Evolutionary conservation across 2,888 invertebrate genomes (phyloP).

Genomic region (Drosophila nr. medialis): DNA sequence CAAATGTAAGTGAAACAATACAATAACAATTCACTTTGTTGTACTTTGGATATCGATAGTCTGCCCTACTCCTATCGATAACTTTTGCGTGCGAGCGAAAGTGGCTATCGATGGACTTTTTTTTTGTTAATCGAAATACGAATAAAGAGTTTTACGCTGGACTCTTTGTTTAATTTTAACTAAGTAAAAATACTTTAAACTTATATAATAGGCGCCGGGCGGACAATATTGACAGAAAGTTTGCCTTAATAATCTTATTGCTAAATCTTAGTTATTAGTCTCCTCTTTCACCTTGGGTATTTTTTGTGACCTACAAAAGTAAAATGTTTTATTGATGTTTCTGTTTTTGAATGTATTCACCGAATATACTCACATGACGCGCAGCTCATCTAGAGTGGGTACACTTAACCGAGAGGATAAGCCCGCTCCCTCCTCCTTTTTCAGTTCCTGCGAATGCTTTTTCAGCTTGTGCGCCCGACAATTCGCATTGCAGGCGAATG

Average conservation of each 20-base stretch:
- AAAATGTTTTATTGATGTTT: not conserved
- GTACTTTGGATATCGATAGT: slow-evolving; percentile 30
- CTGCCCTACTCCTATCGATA: slow-evolving; percentile 15
- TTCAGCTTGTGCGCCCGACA: slow-evolving; percentile 84
- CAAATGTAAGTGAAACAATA: slow-evolving; percentile 21
- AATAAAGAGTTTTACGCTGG: not conserved
- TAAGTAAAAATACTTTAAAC: not conserved
- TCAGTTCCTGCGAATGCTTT: slow-evolving; percentile 81
- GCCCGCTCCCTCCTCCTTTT: slow-evolving; percentile 78
- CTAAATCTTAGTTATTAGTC: not conserved
- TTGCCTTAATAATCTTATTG: not conserved
- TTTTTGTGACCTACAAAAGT: slow-evolving; percentile 45
- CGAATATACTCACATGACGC: slow-evolving; percentile 73
- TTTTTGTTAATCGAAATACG: slow-evolving; percentile 19
- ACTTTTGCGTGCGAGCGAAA: not conserved
- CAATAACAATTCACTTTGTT: slow-evolving; percentile 31
- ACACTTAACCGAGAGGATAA: slow-evolving; percentile 70
- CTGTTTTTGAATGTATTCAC: not conserved
- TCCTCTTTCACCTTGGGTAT: slow-evolving; percentile 40
- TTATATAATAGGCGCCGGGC: not conserved
- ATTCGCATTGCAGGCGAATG: slow-evolving; percentile 84
- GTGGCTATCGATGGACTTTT: slow-evolving; percentile 8
- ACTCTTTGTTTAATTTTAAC: slow-evolving; percentile 4
- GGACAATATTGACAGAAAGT: not conserved
- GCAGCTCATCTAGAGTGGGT: slow-evolving; percentile 82